phyloP scores from a whole-genome alignment of 2,797 vertebrate species.

The Brotula barbata region DNA sequence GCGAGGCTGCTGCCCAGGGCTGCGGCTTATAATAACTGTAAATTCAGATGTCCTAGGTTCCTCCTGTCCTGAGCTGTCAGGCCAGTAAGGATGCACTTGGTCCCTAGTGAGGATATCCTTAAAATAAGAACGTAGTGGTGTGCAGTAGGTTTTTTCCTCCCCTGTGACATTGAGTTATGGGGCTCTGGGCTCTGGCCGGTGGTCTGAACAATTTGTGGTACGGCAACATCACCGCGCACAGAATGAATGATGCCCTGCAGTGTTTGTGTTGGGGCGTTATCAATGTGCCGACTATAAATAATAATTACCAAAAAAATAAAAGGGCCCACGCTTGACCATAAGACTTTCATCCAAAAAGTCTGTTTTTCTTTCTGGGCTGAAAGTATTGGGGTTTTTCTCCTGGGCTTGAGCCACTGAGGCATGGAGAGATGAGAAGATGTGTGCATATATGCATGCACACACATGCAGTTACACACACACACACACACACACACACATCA shows the following conservation, averaged over 20 bases:
- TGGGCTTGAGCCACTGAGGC: conserved; percentile 69
- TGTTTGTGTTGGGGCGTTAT: conserved; percentile 86
- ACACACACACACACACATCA: neutral
- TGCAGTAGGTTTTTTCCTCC: conserved; percentile 63
- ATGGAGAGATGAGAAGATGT: conserved; percentile 54
- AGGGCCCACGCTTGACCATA: conserved; percentile 78
- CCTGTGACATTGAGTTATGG: conserved; percentile 83
- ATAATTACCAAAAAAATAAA: conserved; percentile 80
- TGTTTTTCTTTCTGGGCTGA: conserved; percentile 79
- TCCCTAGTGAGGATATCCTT: conserved; percentile 71
- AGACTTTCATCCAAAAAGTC: conserved; percentile 75
- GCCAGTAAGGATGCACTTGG: conserved; percentile 71
- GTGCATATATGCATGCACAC: conserved; percentile 8
- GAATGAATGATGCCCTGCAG: conserved; percentile 81
- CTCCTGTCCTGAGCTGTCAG: conserved; percentile 66
- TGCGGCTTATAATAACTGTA: conserved; percentile 76
- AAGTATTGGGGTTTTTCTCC: conserved; percentile 73
- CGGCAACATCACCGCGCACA: conserved; percentile 77
- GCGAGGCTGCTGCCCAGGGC: conserved; percentile 62
- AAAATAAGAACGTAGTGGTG: conserved; percentile 74
- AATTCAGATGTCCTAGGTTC: conserved; percentile 74
- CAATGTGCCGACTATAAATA: conserved; percentile 85
- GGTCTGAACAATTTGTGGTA: conserved; percentile 84
- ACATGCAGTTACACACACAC: conserved; percentile 7
- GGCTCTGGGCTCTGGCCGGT: conserved; percentile 81